Evolutionary conservation across 2,888 invertebrate genomes (phyloP).

Genomic region (Escarpia spicata): DNA sequence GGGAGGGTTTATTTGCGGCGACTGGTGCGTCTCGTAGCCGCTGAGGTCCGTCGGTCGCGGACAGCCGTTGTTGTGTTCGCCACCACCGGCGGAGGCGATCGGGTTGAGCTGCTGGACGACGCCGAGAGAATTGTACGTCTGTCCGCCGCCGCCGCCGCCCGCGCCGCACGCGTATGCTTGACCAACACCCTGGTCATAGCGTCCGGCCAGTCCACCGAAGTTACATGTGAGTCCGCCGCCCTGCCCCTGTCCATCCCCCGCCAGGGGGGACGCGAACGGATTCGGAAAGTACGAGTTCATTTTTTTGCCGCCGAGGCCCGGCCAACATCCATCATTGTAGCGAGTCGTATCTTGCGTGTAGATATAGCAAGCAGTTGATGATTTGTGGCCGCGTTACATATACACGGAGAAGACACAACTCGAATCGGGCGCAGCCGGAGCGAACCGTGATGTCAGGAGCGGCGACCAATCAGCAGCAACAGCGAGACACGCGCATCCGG

Average conservation of each 20-base stretch:
- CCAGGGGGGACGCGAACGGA: slow-evolving; percentile 32
- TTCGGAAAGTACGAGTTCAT: slow-evolving; percentile 39
- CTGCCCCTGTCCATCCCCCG: slow-evolving; percentile 31
- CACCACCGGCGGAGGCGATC: slow-evolving; percentile 24
- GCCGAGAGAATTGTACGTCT: slow-evolving; percentile 21
- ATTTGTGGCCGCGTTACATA: slow-evolving; percentile 31
- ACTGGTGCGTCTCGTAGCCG: slow-evolving; percentile 29
- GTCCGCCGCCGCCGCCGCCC: slow-evolving; percentile 23
- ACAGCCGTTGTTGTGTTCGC: slow-evolving; percentile 24
- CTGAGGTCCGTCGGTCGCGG: slow-evolving; percentile 29
- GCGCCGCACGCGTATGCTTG: slow-evolving; percentile 23
- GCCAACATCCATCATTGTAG: slow-evolving; percentile 34
- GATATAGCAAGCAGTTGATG: slow-evolving; percentile 33
- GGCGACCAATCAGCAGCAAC: background rate
- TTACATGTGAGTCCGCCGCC: slow-evolving; percentile 28
- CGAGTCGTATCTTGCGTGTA: slow-evolving; percentile 17
- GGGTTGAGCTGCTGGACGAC: slow-evolving; percentile 26
- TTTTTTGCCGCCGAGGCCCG: slow-evolving; percentile 28
- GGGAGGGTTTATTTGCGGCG: background rate
- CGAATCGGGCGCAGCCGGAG: slow-evolving; percentile 12
- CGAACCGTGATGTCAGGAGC: slow-evolving; percentile 16
- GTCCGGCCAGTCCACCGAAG: slow-evolving; percentile 32
- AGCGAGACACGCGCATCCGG: slow-evolving; percentile 13
- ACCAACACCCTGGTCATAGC: slow-evolving; percentile 31
- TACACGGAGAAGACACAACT: slow-evolving; percentile 17